phyloP scores from a whole-genome alignment of 2,888 invertebrate species.

The Coenonympha arcania region DNA sequence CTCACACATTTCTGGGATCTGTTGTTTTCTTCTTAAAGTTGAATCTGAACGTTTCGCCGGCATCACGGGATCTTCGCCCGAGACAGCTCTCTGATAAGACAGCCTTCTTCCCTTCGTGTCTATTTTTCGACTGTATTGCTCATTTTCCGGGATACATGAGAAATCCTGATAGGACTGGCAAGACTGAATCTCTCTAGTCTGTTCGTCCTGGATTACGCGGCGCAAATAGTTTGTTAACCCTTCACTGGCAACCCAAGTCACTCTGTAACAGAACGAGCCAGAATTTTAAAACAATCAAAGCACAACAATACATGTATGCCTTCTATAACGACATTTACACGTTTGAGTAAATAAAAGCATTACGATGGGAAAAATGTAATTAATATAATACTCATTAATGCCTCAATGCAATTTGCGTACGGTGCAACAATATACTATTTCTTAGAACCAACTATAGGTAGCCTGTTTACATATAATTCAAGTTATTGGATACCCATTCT shows the following conservation, averaged over 20 bases:
- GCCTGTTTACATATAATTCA: no score
- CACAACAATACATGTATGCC: no score
- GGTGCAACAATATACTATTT: no score
- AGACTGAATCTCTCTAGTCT: conserved; percentile 41
- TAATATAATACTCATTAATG: no score
- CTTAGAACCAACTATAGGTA: no score
- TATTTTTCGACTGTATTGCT: conserved; percentile 31
- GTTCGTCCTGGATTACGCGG: conserved; percentile 56
- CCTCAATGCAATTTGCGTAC: no score
- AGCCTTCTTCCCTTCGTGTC: conserved; percentile 55
- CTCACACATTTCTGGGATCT: conserved; percentile 45
- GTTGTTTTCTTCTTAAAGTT: conserved; percentile 38
- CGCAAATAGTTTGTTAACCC: conserved; percentile 57
- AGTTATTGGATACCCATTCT: no score
- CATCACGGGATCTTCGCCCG: conserved; percentile 56
- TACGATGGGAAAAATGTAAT: no score
- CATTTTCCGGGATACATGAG: conserved; percentile 48
- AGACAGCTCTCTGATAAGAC: conserved; percentile 65
- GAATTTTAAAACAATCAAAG: no score
- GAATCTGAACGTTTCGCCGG: conserved; percentile 40
- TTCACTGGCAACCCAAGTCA: conserved; percentile 65
- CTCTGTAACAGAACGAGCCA: conserved; percentile 39
- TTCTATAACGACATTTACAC: no score
- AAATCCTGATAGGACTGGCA: conserved; percentile 54
- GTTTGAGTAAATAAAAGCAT: no score